Evolutionary conservation across 2,888 invertebrate species (phyloP).

Genomic region (Parnassius smintheus): DNA sequence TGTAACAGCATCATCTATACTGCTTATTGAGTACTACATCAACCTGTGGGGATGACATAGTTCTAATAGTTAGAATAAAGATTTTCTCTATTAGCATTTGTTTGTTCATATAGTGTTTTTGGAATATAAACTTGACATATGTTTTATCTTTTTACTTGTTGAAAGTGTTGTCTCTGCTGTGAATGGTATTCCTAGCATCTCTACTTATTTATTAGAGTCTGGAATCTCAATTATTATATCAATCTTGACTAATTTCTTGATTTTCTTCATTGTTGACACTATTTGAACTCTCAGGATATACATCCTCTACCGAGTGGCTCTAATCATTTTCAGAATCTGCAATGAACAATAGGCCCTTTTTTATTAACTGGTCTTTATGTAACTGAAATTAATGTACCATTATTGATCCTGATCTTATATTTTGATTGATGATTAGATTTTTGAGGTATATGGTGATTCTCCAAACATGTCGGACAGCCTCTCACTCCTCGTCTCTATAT

Average conservation of each 20-base stretch:
- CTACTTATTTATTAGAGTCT: not conserved
- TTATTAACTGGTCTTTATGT: not conserved
- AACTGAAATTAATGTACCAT: not conserved
- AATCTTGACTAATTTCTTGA: not conserved
- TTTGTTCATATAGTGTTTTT: too few relatives aligned
- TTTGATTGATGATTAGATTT: conserved; percentile 10
- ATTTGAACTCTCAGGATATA: not conserved
- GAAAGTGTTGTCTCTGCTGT: not conserved
- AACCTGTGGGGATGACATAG: too few relatives aligned
- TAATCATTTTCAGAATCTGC: too few relatives aligned
- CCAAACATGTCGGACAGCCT: conserved; percentile 14
- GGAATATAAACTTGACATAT: not conserved
- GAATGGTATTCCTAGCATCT: not conserved
- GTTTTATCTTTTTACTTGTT: not conserved
- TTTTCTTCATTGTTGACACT: not conserved
- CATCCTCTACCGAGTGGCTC: not conserved
- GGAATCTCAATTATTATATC: not conserved
- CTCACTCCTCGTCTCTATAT: conserved; percentile 22
- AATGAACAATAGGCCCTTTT: not conserved
- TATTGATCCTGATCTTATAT: not conserved
- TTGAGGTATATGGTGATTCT: conserved; percentile 26
- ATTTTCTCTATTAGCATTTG: too few relatives aligned
- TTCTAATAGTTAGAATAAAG: too few relatives aligned
- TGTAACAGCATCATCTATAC: too few relatives aligned
- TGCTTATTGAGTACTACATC: too few relatives aligned